Conservation (phyloP, 2,113 vertebrate species). For the Prolemur simus region DNA sequence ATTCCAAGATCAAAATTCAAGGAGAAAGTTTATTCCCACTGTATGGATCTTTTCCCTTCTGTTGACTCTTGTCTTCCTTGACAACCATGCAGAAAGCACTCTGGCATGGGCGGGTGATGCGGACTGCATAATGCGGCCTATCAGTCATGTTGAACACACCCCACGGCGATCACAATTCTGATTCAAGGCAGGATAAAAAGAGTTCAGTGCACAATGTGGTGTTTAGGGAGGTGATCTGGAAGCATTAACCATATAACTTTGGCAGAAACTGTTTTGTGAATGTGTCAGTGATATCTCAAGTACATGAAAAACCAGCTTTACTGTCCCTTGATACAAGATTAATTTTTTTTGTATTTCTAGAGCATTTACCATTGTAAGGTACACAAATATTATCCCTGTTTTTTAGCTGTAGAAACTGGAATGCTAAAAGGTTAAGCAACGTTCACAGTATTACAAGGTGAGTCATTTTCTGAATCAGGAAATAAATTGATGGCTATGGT, state of each 20-base stretch:
- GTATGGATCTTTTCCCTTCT: conserved; percentile 41
- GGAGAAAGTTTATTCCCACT: conserved; percentile 40
- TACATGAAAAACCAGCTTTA: conserved; percentile 74
- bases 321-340: conserved; percentile 66
- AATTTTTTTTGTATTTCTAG: conserved; percentile 42
- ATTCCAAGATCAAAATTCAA: conserved; percentile 42
- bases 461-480: conserved; percentile 77
- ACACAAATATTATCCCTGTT: conserved; percentile 66
- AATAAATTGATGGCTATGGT: conserved; percentile 49
- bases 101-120: not conserved
- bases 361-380: conserved; percentile 60
- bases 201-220: conserved; percentile 67
- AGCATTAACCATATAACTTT: conserved; percentile 37
- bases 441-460: conserved; percentile 56
- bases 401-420: conserved; percentile 70
- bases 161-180: conserved; percentile 46
- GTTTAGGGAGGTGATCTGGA: conserved; percentile 73
- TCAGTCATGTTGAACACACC: conserved; percentile 62
- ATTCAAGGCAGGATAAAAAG: conserved; percentile 68
- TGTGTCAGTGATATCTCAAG: conserved; percentile 72
- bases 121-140: not conserved
- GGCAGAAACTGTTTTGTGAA: conserved; percentile 72
- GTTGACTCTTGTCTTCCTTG: conserved; percentile 71
- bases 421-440: conserved; percentile 69
- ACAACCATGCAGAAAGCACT: conserved; percentile 42